phyloP scores from a whole-genome alignment of 2,113 vertebrate species.

The Hippopotamus amphibius region DNA sequence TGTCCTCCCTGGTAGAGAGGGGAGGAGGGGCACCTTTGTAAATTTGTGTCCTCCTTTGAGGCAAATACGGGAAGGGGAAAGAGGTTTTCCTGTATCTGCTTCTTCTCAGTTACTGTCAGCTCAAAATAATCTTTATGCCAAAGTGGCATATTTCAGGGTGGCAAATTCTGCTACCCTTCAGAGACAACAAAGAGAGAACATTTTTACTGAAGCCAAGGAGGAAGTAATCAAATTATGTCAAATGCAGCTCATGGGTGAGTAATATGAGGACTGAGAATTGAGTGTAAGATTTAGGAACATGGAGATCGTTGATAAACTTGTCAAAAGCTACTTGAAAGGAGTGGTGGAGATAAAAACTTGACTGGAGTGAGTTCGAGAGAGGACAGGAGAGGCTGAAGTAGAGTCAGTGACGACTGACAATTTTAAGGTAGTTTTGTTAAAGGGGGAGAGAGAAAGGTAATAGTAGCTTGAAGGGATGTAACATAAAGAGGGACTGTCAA shows the following conservation, averaged over 20 bases:
- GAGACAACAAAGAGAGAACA: background rate
- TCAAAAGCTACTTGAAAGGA: background rate
- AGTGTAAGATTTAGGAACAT: constrained; percentile 25
- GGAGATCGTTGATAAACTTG: background rate
- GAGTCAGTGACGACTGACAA: background rate
- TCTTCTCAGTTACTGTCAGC: background rate
- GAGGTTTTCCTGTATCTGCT: background rate
- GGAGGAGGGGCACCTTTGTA: background rate
- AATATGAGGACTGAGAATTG: background rate
- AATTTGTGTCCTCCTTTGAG: background rate
- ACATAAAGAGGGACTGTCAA: background rate
- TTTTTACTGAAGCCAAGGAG: background rate
- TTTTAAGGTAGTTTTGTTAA: constrained; percentile 11
- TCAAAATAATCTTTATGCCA: background rate
- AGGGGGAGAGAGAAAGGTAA: background rate
- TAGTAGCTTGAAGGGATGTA: background rate
- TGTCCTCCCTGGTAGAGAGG: background rate
- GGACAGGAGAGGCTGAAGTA: background rate
- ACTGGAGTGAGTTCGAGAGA: constrained; percentile 19
- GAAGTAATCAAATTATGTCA: background rate
- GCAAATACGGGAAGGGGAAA: background rate
- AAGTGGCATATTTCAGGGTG: background rate
- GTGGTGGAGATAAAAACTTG: background rate
- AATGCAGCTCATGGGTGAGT: constrained; percentile 8
- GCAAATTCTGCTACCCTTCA: background rate